phyloP scores from a whole-genome alignment of 2,113 vertebrate genomes.

The Xerus inauris region DNA sequence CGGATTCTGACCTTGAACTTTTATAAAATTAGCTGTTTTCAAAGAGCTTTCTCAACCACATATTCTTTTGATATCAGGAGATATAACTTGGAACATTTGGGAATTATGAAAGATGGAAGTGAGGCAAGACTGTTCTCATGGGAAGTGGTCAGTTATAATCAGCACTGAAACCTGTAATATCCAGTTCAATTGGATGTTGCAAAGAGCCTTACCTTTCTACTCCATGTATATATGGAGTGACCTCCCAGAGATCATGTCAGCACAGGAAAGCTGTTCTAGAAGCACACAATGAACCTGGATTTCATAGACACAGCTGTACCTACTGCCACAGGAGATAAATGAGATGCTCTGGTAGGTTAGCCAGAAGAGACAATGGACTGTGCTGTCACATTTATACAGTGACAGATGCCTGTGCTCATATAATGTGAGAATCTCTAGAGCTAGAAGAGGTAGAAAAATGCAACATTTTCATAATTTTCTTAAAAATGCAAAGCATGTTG shows the following conservation, averaged over 20 bases:
- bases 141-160: not conserved
- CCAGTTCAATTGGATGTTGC: not conserved
- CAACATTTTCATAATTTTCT: conserved; percentile 57
- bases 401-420: conserved; percentile 25
- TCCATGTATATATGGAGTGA: not conserved
- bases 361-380: not conserved
- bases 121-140: not conserved
- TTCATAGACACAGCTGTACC: not conserved
- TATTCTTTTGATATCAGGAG: not conserved
- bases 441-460: conserved; percentile 44
- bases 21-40: not conserved
- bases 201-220: not conserved
- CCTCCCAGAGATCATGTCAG: not conserved
- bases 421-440: not conserved
- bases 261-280: not conserved
- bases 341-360: conserved; percentile 16
- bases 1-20: conserved; percentile 32
- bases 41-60: not conserved
- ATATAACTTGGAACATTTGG: not conserved
- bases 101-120: not conserved
- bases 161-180: not conserved
- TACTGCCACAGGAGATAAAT: conserved; percentile 27
- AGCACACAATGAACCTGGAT: not conserved
- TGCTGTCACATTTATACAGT: conserved; percentile 20
- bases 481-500: conserved; percentile 17